Base-by-base conservation (phyloP, 2,113 vertebrate species). In the Hiodon tergisus region DNA sequence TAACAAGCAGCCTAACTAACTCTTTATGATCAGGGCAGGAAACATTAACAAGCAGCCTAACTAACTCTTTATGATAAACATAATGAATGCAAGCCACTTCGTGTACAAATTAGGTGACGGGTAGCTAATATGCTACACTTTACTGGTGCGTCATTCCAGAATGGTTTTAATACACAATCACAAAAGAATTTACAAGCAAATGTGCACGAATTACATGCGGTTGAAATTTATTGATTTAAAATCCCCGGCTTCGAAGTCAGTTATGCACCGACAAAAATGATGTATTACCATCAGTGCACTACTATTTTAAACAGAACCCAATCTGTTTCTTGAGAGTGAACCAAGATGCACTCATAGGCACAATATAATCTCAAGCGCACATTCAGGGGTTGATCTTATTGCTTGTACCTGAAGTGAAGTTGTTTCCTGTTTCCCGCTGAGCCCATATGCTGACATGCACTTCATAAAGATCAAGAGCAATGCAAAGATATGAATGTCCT, bases 241-340 rank as follows among this genome's bases (percentile, higher is more conserved):
- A 47, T 48, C 46, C 48, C 63, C 4, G 8, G 48, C 17, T 16
- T 66, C 31, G 31, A 17, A 66, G 48, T 66, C 31, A 11, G 13
- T 17, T 51, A 7, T 4, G 13, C 48, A 69, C 67, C 48, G 16
- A n/a, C 51, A 53, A 5, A 14, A 16, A 53, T 69, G 67, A 69
- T 16, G 31, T 54, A 69, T 69, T 53, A 69, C 53, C n/a, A 52
- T 13, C 51, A n/a, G 6, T 17, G 13, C 50, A 16, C 14, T 7
- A 11, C n/a, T 51, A 51, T 69, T 48, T 69, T 69, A 69, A 53
- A 69, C 50, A 17, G 63, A 69, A 69, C 11, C 46, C 48, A 52
- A 69, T 51, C 11, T 69, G 13, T 53, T 48, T 69, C 48, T 51
- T 69, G 47, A 69, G 14, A 69, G 53, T 69, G 67, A 51, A 46